Base-by-base conservation (phyloP, 2,888 invertebrate species). In the Drosophila falleni region DNA sequence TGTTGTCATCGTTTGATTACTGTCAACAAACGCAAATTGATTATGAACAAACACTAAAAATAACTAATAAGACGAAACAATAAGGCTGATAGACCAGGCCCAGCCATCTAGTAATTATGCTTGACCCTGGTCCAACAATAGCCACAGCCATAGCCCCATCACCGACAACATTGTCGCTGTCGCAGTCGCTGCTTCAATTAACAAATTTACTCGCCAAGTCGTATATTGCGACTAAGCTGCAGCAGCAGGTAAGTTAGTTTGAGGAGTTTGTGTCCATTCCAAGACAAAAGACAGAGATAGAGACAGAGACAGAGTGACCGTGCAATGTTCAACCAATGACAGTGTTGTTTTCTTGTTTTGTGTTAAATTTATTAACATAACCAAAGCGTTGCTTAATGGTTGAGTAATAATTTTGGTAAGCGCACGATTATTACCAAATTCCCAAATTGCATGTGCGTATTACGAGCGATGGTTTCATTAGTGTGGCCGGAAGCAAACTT, bases 81-180 rank as follows among this genome's bases (percentile, higher is more conserved):
- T 62, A 68, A 44, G 68, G 56, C 67, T 56, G 37, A 54, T 50
- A 55, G 60, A 62, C 66, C 46, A 46, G 54, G 58, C 53, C 15
- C 31, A 51, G 37, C 44, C 72, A 76, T 62, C 59, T 66, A 85
- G 86, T 88, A 89, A 86, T 88, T 86, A 86, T 89, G 89, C 81
- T 87, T 89, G 86, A 87, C 89, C 89, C 90, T 87, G 90, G 86
- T 83, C 84, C 87, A 86, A 83, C 86, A 83, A 84, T 84, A 83
- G 87, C 62, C 65, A 55, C 47, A 71, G 66, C 59, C 65, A 55
- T 49, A 71, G 66, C 59, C 47, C 39, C 61, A 74, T 35, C 71
- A 46, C 46, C 56, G 54, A 58, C 74, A 51, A 77, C 74, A 74
- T 78, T 78, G 68, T 61, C 60, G 80, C 67, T 74, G 84, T 31